phyloP scores from a whole-genome alignment of 2,113 vertebrate species.

The Strigops habroptila region DNA sequence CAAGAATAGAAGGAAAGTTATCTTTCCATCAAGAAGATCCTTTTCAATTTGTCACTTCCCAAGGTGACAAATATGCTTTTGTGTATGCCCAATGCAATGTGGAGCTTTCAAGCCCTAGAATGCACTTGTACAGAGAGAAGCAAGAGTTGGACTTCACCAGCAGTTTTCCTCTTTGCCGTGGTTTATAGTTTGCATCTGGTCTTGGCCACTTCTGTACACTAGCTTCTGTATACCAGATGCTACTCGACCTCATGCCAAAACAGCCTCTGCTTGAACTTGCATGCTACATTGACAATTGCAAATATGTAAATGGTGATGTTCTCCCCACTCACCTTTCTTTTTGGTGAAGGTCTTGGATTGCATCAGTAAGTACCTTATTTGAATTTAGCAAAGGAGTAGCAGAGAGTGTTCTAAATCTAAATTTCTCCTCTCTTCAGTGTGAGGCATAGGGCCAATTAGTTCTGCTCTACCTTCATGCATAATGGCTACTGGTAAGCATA shows the following conservation, averaged over 20 bases:
- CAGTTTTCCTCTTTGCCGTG: neutral
- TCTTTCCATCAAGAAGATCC: neutral
- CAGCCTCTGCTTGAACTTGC: neutral
- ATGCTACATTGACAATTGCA: neutral
- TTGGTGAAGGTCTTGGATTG: neutral
- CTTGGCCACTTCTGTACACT: neutral
- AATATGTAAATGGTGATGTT: neutral
- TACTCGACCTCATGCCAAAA: neutral
- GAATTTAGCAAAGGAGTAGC: neutral
- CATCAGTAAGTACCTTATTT: neutral
- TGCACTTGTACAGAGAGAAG: neutral
- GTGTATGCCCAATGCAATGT: neutral
- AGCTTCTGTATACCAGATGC: neutral
- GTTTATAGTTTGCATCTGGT: neutral
- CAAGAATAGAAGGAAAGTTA: neutral
- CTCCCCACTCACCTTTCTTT: neutral
- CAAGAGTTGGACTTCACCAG: neutral
- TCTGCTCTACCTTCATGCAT: neutral
- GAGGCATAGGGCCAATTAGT: neutral
- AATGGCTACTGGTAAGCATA: neutral
- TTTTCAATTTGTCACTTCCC: neutral
- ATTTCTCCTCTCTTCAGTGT: neutral
- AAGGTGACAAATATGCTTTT: neutral
- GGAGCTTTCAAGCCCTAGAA: neutral
- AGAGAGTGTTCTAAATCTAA: neutral